Percentiles rank a stretch among this genome's conserved stretches.
These are phyloP conservation scores for Cheilosia pagana DNA, from an alignment of 2,888 invertebrate genomes.

Conservation along the genomic window DNA sequence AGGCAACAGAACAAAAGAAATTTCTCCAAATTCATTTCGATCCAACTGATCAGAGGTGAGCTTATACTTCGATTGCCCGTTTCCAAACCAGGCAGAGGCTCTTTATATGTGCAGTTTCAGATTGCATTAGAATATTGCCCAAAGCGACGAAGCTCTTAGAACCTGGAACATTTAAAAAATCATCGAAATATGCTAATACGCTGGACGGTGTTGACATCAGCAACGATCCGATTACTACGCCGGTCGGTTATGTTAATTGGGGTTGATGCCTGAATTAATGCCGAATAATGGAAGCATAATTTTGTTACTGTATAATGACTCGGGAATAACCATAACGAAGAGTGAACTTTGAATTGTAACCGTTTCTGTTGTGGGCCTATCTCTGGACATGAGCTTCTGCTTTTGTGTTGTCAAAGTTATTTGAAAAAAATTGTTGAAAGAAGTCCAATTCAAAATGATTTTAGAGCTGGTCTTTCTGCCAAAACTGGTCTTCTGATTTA, in stretches of 20 bases:
- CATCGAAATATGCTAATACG: slow-evolving; percentile 41
- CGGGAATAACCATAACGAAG: too few relatives aligned
- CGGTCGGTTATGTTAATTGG: slow-evolving; percentile 60
- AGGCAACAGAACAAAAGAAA: slow-evolving; percentile 36
- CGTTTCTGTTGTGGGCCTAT: background rate
- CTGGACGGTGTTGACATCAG: slow-evolving; percentile 33
- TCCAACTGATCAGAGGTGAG: slow-evolving; percentile 31
- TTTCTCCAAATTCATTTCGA: slow-evolving; percentile 28
- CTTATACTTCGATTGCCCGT: slow-evolving; percentile 27
- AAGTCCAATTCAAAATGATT: too few relatives aligned
- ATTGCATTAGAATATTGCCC: slow-evolving; percentile 48
- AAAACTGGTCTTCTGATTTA: too few relatives aligned
- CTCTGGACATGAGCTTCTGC: too few relatives aligned
- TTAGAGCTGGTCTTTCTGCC: too few relatives aligned
- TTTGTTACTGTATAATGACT: background rate
- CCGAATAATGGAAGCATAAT: background rate
- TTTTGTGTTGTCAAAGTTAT: too few relatives aligned
- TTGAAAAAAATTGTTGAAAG: too few relatives aligned
- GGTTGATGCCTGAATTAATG: slow-evolving; percentile 66
- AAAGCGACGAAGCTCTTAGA: background rate
- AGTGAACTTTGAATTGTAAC: background rate
- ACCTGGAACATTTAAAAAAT: background rate
- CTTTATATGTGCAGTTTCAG: slow-evolving; percentile 45
- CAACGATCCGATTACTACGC: slow-evolving; percentile 35
- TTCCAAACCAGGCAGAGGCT: slow-evolving; percentile 19